Evolutionary conservation across 2,113 vertebrate genomes (phyloP), one percentile per base, ranked within the genome.

Genomic region (Ictalurus punctatus): DNA sequence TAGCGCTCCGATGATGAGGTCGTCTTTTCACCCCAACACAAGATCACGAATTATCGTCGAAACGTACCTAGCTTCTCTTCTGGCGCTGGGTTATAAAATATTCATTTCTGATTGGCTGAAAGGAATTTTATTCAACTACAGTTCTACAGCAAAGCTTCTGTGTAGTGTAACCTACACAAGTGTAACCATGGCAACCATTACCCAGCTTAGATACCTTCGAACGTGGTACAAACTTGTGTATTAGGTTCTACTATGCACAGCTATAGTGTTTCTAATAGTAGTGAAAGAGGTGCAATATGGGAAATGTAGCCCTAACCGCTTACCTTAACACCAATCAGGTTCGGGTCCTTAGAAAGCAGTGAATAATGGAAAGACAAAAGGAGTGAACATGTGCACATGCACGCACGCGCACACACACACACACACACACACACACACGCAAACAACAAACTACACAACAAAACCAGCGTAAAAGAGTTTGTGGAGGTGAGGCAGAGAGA

Each of bases 321-420:
- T 94, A 95, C 94, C 94, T 93, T 92, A n/a, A 89, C 83, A 69
- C 92, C 92, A 85, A 89, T 56, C 56, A 91, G 84, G 88, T 83
- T 91, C 1, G 92, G 89, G 54, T 95, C 94, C 95, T 94, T 91
- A 58, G 74, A 56, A 52, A 90, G 92, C 90, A 90, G 93, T 91
- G 27, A 85, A 65, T 48, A 30, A 91, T 54, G 30, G 21, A 93
- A 40, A 93, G 27, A 92, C 56, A 91, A 27, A 27, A 56, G 9
- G 12, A n/a, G 79, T 78, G 83, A 83, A 17, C 44, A 71, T 9
- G 63, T 25, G 16, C 30, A 21, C 17, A 7, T 80, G 87, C 90
- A 4, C 25, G 52, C 92, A 34, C 82, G 65, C 80, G 30, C 84
- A 80, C 74, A 81, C 73, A 89, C 71, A 74, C 56, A 56, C 27